Evolutionary conservation across 1,140 invertebrate genomes (phyloP).

Genomic region (Bemisia tabaci): DNA sequence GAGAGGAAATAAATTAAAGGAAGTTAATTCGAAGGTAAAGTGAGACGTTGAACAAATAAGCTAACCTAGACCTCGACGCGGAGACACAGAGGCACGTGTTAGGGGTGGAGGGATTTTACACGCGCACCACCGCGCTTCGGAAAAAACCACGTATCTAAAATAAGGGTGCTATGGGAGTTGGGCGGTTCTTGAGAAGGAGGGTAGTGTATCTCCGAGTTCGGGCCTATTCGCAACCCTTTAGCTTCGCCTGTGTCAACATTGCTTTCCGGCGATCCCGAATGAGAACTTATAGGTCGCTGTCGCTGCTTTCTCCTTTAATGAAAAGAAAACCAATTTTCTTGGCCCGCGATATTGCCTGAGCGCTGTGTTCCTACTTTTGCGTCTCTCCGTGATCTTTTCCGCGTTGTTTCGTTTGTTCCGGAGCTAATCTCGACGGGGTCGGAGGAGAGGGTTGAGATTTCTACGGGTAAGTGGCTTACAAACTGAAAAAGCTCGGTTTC

Average conservation of each 20-base stretch:
- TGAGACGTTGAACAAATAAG: not conserved
- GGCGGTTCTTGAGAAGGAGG: no score
- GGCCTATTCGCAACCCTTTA: not conserved
- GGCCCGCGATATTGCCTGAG: no score
- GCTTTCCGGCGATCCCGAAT: not conserved
- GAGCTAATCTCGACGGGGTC: no score
- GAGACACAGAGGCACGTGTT: not conserved
- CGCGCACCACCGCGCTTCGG: no score
- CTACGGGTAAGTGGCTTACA: no score
- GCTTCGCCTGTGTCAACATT: not conserved
- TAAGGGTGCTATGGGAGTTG: not conserved
- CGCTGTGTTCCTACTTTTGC: no score
- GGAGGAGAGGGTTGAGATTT: no score
- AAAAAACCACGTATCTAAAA: no score
- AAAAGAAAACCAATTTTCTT: not conserved
- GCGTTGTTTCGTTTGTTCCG: no score
- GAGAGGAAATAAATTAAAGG: not conserved
- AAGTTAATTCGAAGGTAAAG: not conserved
- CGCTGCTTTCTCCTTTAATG: not conserved
- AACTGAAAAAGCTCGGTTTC: no score
- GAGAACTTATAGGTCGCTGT: not conserved
- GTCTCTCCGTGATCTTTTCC: no score
- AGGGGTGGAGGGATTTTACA: not conserved
- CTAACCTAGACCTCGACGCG: not conserved
- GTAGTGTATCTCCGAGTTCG: no score